Conservation (phyloP, 2,888 invertebrate species). For the Troglohyphantes excavatus region DNA sequence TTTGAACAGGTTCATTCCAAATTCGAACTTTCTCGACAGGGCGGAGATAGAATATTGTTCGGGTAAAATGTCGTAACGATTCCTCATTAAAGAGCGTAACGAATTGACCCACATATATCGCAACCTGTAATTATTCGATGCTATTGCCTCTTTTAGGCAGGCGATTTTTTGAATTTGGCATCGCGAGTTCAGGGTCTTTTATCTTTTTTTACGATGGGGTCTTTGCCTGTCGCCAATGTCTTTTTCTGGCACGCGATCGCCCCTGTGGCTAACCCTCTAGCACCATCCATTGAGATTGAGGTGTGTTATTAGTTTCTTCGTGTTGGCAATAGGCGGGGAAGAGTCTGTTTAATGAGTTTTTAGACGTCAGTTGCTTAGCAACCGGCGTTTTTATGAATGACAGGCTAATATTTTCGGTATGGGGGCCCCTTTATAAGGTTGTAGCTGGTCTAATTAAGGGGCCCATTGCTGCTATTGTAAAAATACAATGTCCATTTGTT, state of each 20-base stretch:
- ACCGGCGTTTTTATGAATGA: slow-evolving; percentile 13
- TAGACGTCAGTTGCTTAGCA: slow-evolving; percentile 19
- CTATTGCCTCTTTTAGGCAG: slow-evolving; percentile 34
- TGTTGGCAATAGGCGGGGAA: background rate
- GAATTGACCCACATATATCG: slow-evolving; percentile 45
- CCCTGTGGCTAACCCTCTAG: slow-evolving; percentile 18
- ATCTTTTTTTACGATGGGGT: slow-evolving; percentile 19
- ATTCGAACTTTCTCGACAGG: background rate
- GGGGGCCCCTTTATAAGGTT: background rate
- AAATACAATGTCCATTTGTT: too few species aligned
- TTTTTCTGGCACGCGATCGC: background rate
- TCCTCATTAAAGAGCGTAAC: slow-evolving; percentile 40
- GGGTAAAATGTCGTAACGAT: slow-evolving; percentile 20
- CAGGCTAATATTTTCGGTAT: background rate
- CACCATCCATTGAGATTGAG: background rate
- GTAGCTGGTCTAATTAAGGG: background rate
- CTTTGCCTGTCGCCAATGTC: background rate
- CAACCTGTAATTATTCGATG: slow-evolving; percentile 48
- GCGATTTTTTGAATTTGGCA: background rate
- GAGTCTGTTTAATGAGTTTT: background rate
- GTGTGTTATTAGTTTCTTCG: background rate
- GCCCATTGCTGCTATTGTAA: background rate
- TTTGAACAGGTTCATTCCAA: background rate
- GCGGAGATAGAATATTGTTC: slow-evolving; percentile 20
- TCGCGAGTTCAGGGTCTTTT: slow-evolving; percentile 36